Evolutionary conservation across 2,888 invertebrate genomes (phyloP).

Genomic region (Tineola bisselliella): DNA sequence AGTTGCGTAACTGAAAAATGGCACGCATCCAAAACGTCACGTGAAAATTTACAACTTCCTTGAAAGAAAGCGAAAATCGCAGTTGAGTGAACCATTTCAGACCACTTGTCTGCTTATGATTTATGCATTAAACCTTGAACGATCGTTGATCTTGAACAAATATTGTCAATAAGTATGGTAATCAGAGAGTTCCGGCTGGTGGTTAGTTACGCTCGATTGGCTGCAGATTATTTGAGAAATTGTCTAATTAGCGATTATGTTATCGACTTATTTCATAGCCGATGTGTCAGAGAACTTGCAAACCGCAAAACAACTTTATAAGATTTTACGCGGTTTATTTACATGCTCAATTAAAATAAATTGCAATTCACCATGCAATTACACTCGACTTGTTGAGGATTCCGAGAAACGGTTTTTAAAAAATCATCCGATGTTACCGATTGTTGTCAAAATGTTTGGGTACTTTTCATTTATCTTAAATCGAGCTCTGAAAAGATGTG

Average conservation of each 20-base stretch:
- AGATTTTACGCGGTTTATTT: constrained; percentile 21
- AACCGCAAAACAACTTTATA: constrained; percentile 22
- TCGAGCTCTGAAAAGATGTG: constrained; percentile 5
- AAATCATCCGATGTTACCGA: background rate
- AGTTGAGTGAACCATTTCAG: constrained; percentile 26
- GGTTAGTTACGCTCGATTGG: constrained; percentile 25
- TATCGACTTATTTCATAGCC: constrained; percentile 17
- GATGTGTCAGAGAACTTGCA: constrained; percentile 28
- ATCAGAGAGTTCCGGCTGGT: constrained; percentile 14
- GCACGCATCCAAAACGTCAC: constrained; percentile 39
- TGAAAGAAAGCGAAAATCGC: constrained; percentile 37
- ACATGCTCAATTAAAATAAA: constrained; percentile 25
- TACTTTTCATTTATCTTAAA: background rate
- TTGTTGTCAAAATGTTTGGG: background rate
- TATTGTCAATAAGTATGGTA: constrained; percentile 16
- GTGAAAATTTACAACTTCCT: constrained; percentile 33
- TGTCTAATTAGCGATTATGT: constrained; percentile 27
- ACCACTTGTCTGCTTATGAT: constrained; percentile 19
- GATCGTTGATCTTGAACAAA: constrained; percentile 7
- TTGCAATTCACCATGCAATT: background rate
- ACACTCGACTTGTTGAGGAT: background rate
- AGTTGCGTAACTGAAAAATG: constrained; percentile 40
- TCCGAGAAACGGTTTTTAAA: background rate
- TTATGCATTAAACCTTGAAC: background rate
- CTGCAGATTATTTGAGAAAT: constrained; percentile 32